Evolutionary conservation across 2,113 vertebrate genomes (phyloP).

Genomic region (Gulo gulo): DNA sequence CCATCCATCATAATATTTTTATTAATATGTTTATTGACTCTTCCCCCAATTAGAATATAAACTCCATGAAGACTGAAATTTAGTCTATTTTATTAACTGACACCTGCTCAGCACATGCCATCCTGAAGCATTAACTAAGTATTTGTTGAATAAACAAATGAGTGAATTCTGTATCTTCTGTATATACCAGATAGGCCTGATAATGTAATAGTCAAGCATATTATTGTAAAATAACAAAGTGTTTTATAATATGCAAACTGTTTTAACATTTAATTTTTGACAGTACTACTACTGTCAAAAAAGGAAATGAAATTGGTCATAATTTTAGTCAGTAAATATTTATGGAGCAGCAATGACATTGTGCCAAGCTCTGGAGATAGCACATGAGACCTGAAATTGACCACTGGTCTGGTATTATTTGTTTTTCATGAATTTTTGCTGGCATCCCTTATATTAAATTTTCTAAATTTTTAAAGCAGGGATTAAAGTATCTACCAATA

Average conservation of each 20-base stretch:
- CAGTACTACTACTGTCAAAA: not conserved
- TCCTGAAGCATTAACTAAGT: not conserved
- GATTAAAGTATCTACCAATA: not conserved
- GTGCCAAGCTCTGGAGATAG: not conserved
- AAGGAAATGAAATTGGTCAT: not conserved
- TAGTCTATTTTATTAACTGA: not conserved
- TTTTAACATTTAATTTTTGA: not conserved
- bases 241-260: not conserved
- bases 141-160: not conserved
- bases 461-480: not conserved
- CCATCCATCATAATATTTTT: not conserved
- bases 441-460: not conserved
- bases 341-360: not conserved
- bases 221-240: not conserved
- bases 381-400: not conserved
- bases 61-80: not conserved
- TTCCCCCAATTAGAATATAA: not conserved
- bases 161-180: not conserved
- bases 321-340: not conserved
- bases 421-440: constrained; percentile 28
- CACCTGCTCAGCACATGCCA: not conserved
- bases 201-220: not conserved
- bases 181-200: not conserved
- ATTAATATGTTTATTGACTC: not conserved
- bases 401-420: not conserved